A percentile compares a stretch with the other conserved stretches of the same genome.
Conservation (phyloP, 2,888 invertebrate genomes). For the Nasonovia ribisnigri region DNA sequence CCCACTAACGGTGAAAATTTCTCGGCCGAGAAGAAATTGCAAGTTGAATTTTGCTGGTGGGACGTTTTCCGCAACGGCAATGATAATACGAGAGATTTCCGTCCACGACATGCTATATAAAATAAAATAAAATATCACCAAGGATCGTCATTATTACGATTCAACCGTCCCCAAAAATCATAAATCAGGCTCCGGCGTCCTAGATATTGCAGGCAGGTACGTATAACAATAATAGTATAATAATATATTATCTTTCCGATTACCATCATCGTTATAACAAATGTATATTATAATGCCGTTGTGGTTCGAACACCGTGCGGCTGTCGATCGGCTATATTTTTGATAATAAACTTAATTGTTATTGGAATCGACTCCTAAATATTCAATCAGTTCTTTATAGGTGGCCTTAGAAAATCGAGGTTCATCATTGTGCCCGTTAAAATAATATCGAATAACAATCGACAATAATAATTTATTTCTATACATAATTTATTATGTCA, state of each 20-base stretch:
- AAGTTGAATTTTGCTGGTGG: too few relatives aligned
- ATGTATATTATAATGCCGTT: background rate
- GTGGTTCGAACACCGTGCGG: background rate
- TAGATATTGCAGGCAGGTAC: background rate
- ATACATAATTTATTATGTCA: slow-evolving; percentile 18
- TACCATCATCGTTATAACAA: background rate
- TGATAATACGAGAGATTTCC: too few relatives aligned
- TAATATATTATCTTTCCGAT: background rate
- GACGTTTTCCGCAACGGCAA: too few relatives aligned
- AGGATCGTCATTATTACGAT: background rate
- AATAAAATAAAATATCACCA: too few relatives aligned
- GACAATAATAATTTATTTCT: background rate
- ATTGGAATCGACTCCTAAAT: background rate
- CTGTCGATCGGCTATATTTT: background rate
- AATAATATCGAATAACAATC: background rate
- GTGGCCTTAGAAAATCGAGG: slow-evolving; percentile 15
- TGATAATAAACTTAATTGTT: background rate
- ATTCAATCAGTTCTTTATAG: slow-evolving; percentile 14
- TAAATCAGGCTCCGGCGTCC: background rate
- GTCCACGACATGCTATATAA: too few relatives aligned
- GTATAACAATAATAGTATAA: background rate
- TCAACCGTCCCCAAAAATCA: background rate
- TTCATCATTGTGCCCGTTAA: slow-evolving; percentile 5
- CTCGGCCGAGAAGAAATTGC: too few relatives aligned
- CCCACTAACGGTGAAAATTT: too few relatives aligned